Base-by-base conservation (phyloP, 2,113 vertebrate species). In the Lanius ludovicianus region DNA sequence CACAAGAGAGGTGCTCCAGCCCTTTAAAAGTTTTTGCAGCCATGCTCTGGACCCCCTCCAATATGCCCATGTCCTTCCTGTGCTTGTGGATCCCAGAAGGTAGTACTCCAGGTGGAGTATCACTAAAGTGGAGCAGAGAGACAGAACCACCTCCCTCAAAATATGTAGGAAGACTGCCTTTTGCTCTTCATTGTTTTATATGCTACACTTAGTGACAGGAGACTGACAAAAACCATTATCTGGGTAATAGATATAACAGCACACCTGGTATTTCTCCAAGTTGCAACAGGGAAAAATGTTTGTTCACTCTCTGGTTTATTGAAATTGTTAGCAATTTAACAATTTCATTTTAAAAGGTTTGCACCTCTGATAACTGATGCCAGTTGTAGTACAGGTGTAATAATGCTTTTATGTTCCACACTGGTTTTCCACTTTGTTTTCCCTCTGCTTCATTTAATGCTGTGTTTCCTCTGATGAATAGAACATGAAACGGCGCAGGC, bases 401-500 rank as follows among this genome's bases (percentile, higher is more conserved):
- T 56, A 76, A 47, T 56, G 27, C 17, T 85, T 86, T 79, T 62
- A 6, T 56, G 15, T 80, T 33, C 25, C 19, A 15, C 2, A 3
- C 15, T 73, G 20, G 5, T 73, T 91, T 79, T 89, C 47, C 67
- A 44, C 57, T 63, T 63, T 16, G 9, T 55, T 84, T 94, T 59
- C 77, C 23, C 15, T 59, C n/a, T 80, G 42, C 41, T 89, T 84
- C 39, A 24, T 68, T 70, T 93, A 49, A 91, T 86, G 84, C 70
- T 91, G 11, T 96, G 6, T 97, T 74, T 64, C 91, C 11, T 96
- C 76, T 65, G 11, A 92, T 92, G 67, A 91, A 53, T 21, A 99
- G 99, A 99, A 99, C 96, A 99, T 99, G 99, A 99, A 99, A 93
- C 99, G 99, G 33, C 99, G 99, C 98, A 98, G 99, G 99, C 99